phyloP scores from a whole-genome alignment of 1,140 invertebrate species.

The Ceratina japonica region DNA sequence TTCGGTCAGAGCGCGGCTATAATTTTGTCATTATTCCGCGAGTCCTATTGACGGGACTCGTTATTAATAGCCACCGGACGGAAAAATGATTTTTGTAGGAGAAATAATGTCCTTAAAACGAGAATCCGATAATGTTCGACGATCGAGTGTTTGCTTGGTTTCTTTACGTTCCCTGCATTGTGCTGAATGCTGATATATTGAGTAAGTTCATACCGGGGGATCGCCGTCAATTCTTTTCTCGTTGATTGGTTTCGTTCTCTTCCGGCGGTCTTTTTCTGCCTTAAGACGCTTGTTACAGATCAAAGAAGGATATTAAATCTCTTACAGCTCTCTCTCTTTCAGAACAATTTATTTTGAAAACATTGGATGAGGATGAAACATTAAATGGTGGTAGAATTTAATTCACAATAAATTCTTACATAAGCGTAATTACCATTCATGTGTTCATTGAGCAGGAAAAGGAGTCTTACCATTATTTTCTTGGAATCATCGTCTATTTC shows the following conservation, averaged over 20 bases:
- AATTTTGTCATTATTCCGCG: neutral
- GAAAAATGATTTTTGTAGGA: neutral
- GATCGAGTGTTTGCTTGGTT: neutral
- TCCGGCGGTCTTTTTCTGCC: neutral
- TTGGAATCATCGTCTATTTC: constrained; percentile 10
- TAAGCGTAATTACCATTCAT: no score
- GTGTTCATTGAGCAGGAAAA: no score
- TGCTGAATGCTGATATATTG: neutral
- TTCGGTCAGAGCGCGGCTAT: neutral
- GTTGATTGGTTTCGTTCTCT: neutral
- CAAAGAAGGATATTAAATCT: neutral
- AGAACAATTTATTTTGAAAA: neutral
- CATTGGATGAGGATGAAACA: neutral
- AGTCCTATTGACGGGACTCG: neutral
- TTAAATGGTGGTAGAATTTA: neutral
- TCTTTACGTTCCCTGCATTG: neutral
- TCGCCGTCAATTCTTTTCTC: neutral
- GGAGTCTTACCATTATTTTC: no score
- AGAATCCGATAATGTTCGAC: constrained; percentile 1
- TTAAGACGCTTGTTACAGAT: neutral
- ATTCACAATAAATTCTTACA: no score
- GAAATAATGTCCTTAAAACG: neutral
- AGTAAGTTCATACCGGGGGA: neutral
- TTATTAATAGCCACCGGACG: no score
- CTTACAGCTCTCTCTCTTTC: neutral